Evolutionary conservation across 2,113 vertebrate species (phyloP), one percentile per base, ranked within the genome.

Genomic region (Serinus canaria): DNA sequence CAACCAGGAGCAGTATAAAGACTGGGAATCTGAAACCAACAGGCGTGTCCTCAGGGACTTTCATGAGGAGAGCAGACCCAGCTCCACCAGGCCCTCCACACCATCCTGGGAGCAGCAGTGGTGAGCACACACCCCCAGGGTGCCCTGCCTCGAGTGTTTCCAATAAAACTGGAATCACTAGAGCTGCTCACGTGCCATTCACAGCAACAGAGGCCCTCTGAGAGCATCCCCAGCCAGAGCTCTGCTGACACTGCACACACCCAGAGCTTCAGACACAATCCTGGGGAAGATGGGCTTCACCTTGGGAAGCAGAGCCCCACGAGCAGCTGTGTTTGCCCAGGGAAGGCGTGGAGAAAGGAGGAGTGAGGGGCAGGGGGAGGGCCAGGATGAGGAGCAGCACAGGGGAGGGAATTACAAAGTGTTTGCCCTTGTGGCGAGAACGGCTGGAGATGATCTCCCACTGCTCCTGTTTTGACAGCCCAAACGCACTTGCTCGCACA

Each of bases 401-500:
- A 74, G 80, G n/a, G 46, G 27, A 67, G 25, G 83, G 69, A 79
- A 69, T 72, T 95, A 83, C 92, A 62, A 69, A 53, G 56, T 47
- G 47, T 81, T 79, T 83, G 85, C 85, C 92, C 91, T 85, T 85
- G 94, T 73, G 80, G 79, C 39, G 53, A 78, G 75, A 88, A 43
- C 30, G n/a, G 89, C 63, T 73, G 43, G 77, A 33, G 37, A 62
- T 53, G 87, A 97, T 93, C 95, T 87, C 91, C 80, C 79, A 92
- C 81, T 24, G 83, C 82, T 28, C 41, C 53, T 59, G 83, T 97
- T 96, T 93, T 96, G 93, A 97, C 91, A 97, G 95, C 74, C 66
- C 92, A 82, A 90, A 92, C 88, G 37, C 95, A 96, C 86, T 92
- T 84, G 69, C 97, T 97, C 72, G 30, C 84, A 92, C 94, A 94